These are phyloP conservation scores for Saxicola maurus DNA, from an alignment of 2,797 vertebrate genomes.

Conservation along the genomic window DNA sequence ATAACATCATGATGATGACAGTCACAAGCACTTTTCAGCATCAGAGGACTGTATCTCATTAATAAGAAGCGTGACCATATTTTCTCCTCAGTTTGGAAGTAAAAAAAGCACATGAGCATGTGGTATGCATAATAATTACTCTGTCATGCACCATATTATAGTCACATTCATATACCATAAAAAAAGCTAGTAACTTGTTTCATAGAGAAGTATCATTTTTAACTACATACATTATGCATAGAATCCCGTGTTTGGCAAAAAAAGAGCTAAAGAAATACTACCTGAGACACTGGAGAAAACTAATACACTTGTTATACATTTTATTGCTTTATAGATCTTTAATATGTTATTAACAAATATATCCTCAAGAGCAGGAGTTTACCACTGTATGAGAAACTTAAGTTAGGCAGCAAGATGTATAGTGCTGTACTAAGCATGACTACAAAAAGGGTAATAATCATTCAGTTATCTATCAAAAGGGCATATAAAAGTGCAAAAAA, in stretches of 20 bases:
- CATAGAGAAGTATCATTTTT: neutral
- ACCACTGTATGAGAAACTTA: neutral
- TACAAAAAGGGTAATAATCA: neutral
- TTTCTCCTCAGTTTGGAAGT: slow-evolving; percentile 37
- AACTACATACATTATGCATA: neutral
- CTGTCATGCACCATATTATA: neutral
- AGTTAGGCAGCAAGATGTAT: neutral
- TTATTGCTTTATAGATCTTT: neutral
- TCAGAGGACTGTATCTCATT: slow-evolving; percentile 17
- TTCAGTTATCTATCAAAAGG: neutral
- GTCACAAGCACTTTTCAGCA: slow-evolving; percentile 29
- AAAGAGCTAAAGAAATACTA: neutral
- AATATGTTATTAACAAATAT: neutral
- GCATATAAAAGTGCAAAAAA: neutral
- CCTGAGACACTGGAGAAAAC: neutral
- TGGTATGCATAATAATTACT: slow-evolving; percentile 41
- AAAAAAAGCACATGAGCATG: slow-evolving; percentile 24
- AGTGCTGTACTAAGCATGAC: neutral
- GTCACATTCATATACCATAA: neutral
- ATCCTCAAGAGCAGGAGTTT: neutral
- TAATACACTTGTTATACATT: neutral
- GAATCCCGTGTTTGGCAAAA: neutral
- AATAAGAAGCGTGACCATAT: slow-evolving; percentile 26
- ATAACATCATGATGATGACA: neutral
- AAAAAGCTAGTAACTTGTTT: neutral